Percentiles rank a stretch among this genome's conserved stretches.
Conservation (phyloP, 2,888 invertebrate species). For the Dascillus cervinus region DNA sequence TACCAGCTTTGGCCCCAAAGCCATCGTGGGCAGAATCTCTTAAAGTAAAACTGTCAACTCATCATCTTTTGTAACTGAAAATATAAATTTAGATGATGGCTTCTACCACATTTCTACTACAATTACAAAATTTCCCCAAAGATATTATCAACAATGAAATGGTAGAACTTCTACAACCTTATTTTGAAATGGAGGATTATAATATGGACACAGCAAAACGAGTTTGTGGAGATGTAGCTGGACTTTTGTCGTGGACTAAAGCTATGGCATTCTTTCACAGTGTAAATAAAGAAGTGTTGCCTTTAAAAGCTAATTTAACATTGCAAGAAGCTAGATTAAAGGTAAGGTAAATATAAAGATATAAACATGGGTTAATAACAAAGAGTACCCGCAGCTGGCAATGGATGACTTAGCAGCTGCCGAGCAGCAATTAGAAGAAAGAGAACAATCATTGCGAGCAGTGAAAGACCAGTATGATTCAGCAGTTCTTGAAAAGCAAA, state of each 20-base stretch:
- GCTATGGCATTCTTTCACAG: conserved; percentile 94
- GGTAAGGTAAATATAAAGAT: conserved; percentile 41
- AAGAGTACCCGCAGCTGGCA: conserved; percentile 51
- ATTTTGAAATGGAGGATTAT: conserved; percentile 94
- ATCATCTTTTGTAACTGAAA: conserved; percentile 15
- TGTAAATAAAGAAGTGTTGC: conserved; percentile 93
- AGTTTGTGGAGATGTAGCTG: conserved; percentile 95
- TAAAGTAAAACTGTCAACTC: too few relatives aligned
- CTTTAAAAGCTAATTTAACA: conserved; percentile 85
- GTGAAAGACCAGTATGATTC: conserved; percentile 91
- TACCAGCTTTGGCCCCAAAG: conserved; percentile 76
- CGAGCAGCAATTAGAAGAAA: conserved; percentile 81
- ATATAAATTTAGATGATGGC: conserved; percentile 98
- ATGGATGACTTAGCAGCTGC: conserved; percentile 85
- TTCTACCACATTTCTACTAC: conserved; percentile 83
- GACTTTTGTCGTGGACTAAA: conserved; percentile 91
- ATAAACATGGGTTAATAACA: conserved; percentile 2
- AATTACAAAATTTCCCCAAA: conserved; percentile 90
- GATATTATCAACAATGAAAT: conserved; percentile 96
- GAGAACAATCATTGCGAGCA: conserved; percentile 80
- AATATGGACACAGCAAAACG: conserved; percentile 94
- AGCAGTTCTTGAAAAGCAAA: conserved; percentile 88
- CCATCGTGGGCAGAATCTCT: conserved; percentile 96
- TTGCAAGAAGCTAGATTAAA: conserved; percentile 84
- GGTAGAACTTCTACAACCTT: conserved; percentile 86